Conservation (phyloP, 2,888 invertebrate genomes). For the Lasioglossum morio region DNA sequence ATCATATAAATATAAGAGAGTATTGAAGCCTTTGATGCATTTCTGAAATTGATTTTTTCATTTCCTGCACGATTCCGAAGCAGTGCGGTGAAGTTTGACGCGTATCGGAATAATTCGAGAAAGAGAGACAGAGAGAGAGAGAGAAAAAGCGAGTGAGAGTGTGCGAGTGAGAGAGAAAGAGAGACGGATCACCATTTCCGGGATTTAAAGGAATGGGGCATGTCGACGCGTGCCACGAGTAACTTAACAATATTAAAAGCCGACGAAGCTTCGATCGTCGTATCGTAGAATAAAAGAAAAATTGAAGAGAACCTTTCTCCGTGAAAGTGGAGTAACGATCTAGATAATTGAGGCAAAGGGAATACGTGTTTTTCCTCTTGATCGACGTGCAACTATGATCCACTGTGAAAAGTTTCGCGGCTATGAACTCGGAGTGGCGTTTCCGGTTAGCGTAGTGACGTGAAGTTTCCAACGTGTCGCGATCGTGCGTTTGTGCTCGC, state of each 20-base stretch:
- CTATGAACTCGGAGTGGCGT: constrained; percentile 19
- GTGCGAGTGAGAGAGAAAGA: background rate
- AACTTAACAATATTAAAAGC: background rate
- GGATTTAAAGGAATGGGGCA: constrained; percentile 27
- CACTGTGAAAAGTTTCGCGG: constrained; percentile 1
- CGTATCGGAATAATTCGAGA: constrained; percentile 3
- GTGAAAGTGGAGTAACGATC: background rate
- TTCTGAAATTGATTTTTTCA: constrained; percentile 25
- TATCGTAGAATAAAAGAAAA: background rate
- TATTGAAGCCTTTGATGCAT: constrained; percentile 14
- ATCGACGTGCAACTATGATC: constrained; percentile 14
- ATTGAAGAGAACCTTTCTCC: background rate
- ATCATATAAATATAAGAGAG: constrained; percentile 11
- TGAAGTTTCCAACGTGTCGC: constrained; percentile 56
- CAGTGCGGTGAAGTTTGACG: constrained; percentile 28
- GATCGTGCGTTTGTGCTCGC: constrained; percentile 33
- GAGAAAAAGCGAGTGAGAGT: background rate
- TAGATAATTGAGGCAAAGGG: background rate
- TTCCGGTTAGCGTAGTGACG: constrained; percentile 57
- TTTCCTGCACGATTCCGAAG: constrained; percentile 14
- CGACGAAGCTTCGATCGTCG: background rate
- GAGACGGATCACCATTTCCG: constrained; percentile 16
- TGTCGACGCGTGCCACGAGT: background rate
- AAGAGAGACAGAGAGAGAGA: background rate
- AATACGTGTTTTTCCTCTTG: background rate